Evolutionary conservation across 2,113 vertebrate species (phyloP), one percentile per base, ranked within the genome.

Genomic region (Cheirogaleus medius): DNA sequence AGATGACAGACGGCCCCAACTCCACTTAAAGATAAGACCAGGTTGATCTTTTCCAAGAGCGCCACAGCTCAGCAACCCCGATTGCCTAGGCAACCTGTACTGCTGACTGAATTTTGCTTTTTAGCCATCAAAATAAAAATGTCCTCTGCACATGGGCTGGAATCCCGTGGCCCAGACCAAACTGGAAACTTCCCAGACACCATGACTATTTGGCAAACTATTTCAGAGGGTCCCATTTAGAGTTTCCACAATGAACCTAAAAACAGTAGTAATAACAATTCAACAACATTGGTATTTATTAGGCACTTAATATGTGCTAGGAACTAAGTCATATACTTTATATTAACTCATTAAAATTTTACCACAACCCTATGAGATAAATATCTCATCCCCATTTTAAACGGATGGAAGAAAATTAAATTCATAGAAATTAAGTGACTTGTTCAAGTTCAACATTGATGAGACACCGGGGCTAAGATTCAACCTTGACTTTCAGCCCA

Each of bases 1-100:
- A 44, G 77, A 63, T 34, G 29, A 94, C 25, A 93, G 89, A 81
- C 86, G 3, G 58, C 9, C 32, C 42, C 95, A 37, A 49, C n/a
- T 87, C 63, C 32, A 39, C 52, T 93, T 68, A 37, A 71, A 84
- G 54, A 87, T 76, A 95, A 98, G 8, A 63, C 29, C 64, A n/a
- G 21, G 12, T 7, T 0, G 2, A 77, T 83, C 76, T 85, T 85
- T 93, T 60, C 76, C 44, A 84, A 80, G 25, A 74, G 49, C 91
- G 60, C 77, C 29, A 27, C 37, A 69, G n/a, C 42, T 91, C 49
- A 63, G 81, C 15, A 93, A 37, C 15, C 5, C 66, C 4, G 21
- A 88, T 1, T 25, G 56, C 85, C 71, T 94, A 74, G 44, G 34
- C 25, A 84, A 54, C 39, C 9, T 56, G 29, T 8, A 52, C 37